Evolutionary conservation across 2,888 invertebrate genomes (phyloP), one percentile per base, ranked within the genome.

Genomic region (Invenusta paracnida): DNA sequence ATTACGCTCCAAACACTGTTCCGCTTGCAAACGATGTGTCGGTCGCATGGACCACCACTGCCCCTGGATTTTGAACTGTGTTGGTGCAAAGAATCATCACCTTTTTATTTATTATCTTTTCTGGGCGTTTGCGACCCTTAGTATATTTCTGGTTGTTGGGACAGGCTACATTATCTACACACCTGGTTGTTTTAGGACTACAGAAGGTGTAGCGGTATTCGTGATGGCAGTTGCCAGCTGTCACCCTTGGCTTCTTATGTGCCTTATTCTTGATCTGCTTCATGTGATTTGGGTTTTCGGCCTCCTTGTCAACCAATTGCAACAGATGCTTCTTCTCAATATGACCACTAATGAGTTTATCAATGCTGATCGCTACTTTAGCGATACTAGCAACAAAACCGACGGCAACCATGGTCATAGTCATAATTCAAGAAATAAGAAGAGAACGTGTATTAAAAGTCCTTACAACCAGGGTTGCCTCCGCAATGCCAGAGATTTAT

Each of bases 301-400:
- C 90, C 93, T 98, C 86, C 94, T 97, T 29, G 92, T 94, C 88
- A 97, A 96, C 92, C 98, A 98, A 92, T 93, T 96, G 85, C 98
- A 98, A 93, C 96, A 98, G 94, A 96, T 97, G 87, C 93, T 95
- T 90, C 95, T 95, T 91, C 93, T 97, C 88, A 97, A 96, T 88
- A 96, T 98, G 95, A 99, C 98, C 67, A 98, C 98, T 87, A 99
- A 99, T 92, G 98, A 99, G 92, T 94, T 98, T 88, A 95, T 99
- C 93, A 99, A 99, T 93, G 94, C 95, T 89, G 94, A 95, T 31
- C 94, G 98, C 88, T 99, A 98, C 93, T 93, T 94, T 87, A 93
- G 94, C 17, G 48, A 17, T 48, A 17, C 11, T 11, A 23, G 73
- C 23, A 25, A 73, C 17, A 23, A 25, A 13, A 2, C 2, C 73